phyloP scores from a whole-genome alignment of 2,797 vertebrate species.

The Neomorphus geoffroyi region DNA sequence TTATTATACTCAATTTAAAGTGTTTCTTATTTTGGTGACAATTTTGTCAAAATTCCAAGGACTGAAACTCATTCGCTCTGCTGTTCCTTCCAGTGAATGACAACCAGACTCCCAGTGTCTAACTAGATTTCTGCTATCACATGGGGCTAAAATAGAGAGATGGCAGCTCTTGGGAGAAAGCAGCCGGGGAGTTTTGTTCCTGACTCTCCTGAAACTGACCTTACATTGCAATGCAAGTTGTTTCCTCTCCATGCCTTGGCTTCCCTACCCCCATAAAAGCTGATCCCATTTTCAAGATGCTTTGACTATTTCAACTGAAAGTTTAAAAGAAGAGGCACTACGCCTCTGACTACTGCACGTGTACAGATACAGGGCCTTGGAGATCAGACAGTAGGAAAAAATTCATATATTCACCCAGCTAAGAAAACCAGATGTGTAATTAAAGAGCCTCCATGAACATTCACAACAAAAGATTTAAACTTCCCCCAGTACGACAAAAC shows the following conservation, averaged over 20 bases:
- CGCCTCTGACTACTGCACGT: not conserved
- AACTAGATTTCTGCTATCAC: not conserved
- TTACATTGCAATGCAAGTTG: not conserved
- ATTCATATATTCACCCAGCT: too few species aligned
- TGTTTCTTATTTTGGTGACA: constrained; percentile 18
- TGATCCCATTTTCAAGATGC: not conserved
- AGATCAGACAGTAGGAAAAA: not conserved
- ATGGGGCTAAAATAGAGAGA: not conserved
- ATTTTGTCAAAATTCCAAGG: constrained; percentile 24
- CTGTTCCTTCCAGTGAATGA: not conserved
- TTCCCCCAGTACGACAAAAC: not conserved
- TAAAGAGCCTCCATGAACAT: not conserved
- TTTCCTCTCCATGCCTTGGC: not conserved
- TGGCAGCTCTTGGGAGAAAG: not conserved
- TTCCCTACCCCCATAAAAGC: not conserved
- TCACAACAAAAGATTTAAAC: not conserved
- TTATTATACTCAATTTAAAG: not conserved
- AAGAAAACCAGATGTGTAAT: not conserved
- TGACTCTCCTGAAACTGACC: not conserved
- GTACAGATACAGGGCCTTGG: not conserved
- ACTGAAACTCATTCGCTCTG: not conserved
- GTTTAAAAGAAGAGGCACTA: not conserved
- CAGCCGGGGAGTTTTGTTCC: not conserved
- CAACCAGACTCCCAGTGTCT: not conserved
- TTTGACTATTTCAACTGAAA: not conserved